Base-by-base conservation (phyloP, 2,113 vertebrate genomes). In the Istiophorus platypterus region DNA sequence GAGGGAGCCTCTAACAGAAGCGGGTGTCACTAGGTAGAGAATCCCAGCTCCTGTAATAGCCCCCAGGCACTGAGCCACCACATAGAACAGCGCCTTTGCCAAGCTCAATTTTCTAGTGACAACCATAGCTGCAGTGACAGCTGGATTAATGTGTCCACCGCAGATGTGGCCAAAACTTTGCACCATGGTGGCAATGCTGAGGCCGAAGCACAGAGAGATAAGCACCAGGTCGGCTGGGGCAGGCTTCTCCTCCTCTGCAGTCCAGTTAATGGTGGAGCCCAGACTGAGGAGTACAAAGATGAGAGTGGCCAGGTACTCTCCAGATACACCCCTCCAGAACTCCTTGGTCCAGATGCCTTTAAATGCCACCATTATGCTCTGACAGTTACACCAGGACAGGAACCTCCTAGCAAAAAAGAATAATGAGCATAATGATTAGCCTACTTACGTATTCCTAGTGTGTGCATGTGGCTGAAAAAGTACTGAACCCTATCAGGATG, bases 141-240 rank as follows among this genome's bases (percentile, higher is more conserved):
- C 98, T 0, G 98, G 98, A 89, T 99, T 99, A 85, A 99, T 96
- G 94, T 99, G 98, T 66, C 96, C 98, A 0, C 98, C 98, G 0
- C 98, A 99, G 93, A 99, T 97, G 92, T 99, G 98, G 8, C 97
- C 97, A 4, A 99, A 98, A 89, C 97, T 98, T 75, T 99, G 98
- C 81, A 98, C 97, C 95, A 99, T 96, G n/a, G 98, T 99, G 20
- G 97, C 97, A 10, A 99, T 98, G 94, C 96, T 97, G 82, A 99
- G 96, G 82, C 98, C 98, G 62, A 99, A 99, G 94, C 97, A 98
- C 8, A 99, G 96, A 15, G 98, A 96, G 89, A 99, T 98, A 42
- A 98, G 97, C 59, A 99, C 95, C 81, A 97, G 95, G 92, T 98
- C 96, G 10, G 96, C 93, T 0, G 97, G 96, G 4, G 95, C 87